phyloP scores from a whole-genome alignment of 2,113 vertebrate genomes.

The Dromas ardeola region DNA sequence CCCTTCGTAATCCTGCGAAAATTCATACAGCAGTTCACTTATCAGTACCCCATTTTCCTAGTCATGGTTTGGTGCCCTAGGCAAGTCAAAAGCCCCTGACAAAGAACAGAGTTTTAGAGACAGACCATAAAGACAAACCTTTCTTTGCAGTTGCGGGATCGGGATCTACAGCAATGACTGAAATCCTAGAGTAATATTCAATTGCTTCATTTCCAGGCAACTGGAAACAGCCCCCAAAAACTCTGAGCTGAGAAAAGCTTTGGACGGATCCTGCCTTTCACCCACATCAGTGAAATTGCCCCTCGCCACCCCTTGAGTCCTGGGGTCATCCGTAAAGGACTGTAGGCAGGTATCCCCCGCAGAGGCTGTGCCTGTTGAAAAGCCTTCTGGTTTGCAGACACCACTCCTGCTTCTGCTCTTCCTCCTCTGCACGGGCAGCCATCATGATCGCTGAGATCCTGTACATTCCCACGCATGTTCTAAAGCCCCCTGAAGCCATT shows the following conservation, averaged over 20 bases:
- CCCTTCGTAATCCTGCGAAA: neutral
- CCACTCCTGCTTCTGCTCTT: neutral
- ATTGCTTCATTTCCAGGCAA: neutral
- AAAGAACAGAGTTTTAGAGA: neutral
- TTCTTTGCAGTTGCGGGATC: neutral
- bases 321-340: neutral
- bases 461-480: neutral
- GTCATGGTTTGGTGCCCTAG: neutral
- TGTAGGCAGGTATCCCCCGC: neutral
- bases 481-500: neutral
- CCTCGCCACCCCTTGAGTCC: neutral
- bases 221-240: neutral
- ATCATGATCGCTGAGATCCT: fast-evolving
- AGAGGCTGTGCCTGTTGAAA: neutral
- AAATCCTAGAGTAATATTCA: neutral
- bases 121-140: neutral
- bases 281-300: neutral
- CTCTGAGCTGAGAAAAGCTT: neutral
- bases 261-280: neutral
- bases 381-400: neutral
- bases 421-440: neutral
- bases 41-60: neutral
- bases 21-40: neutral
- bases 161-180: neutral
- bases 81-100: neutral